phyloP scores from a whole-genome alignment of 1,140 invertebrate species.

The Bombyx mandarina region DNA sequence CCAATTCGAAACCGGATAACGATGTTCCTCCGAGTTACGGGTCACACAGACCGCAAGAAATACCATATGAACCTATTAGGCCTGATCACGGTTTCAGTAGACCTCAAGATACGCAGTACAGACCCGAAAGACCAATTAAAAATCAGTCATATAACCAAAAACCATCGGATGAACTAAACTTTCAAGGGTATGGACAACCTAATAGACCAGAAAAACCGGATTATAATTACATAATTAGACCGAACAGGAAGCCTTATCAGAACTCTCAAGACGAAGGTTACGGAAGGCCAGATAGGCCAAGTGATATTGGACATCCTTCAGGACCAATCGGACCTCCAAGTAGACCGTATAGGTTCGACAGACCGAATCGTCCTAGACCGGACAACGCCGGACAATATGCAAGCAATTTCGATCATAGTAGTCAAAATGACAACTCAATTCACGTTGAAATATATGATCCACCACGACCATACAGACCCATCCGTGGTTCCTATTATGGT shows the following conservation, averaged over 20 bases:
- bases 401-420: constrained; percentile 38
- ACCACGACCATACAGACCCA: constrained; percentile 40
- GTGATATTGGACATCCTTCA: constrained; percentile 10
- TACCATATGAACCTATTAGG: constrained; percentile 35
- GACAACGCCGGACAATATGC: constrained; percentile 30
- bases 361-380: constrained; percentile 23
- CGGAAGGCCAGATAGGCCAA: constrained; percentile 13
- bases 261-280: constrained; percentile 28
- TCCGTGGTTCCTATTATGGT: constrained; percentile 5
- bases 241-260: constrained; percentile 37
- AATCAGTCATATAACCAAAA: constrained; percentile 9
- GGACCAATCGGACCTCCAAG: constrained; percentile 22
- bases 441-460: constrained; percentile 55
- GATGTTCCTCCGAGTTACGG: constrained; percentile 50
- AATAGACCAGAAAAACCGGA: constrained; percentile 27
- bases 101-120: constrained; percentile 13
- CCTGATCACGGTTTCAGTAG: constrained; percentile 23
- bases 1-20: constrained; percentile 34
- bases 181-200: constrained; percentile 20
- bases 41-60: constrained; percentile 41
- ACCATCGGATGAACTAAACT: constrained; percentile 35
- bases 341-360: constrained; percentile 29
- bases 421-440: constrained; percentile 44
- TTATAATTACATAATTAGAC: constrained; percentile 48
- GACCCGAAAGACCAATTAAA: not conserved